Conservation (phyloP, 2,113 vertebrate genomes). For the Alces alces region DNA sequence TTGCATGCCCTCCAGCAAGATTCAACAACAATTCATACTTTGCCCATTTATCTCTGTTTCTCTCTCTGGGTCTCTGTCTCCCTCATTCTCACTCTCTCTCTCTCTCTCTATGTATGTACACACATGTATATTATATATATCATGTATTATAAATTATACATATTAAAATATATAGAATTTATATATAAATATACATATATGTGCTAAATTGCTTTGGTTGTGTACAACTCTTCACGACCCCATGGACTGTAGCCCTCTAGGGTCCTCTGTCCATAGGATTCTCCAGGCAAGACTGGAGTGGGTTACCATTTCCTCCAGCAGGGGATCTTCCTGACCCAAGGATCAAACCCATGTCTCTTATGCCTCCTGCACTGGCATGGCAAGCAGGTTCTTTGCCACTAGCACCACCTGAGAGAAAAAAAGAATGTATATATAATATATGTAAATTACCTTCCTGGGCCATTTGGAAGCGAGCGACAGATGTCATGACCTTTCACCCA, state of each 20-base stretch:
- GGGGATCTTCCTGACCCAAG: neutral
- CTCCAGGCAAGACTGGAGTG: neutral
- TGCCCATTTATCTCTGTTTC: neutral
- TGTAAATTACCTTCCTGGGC: neutral
- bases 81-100: neutral
- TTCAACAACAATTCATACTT: neutral
- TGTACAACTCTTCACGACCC: neutral
- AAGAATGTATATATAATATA: neutral
- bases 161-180: neutral
- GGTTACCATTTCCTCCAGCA: neutral
- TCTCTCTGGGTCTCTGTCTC: neutral
- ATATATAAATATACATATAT: neutral
- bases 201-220: neutral
- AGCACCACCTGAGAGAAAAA: neutral
- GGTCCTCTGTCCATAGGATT: neutral
- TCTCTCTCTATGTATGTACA: neutral
- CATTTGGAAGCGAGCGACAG: neutral
- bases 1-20: neutral
- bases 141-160: neutral
- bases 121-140: neutral
- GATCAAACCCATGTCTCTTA: neutral
- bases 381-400: neutral
- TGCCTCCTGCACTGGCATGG: neutral
- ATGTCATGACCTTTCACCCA: neutral
- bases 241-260: neutral